Percentiles rank a stretch among this genome's conserved stretches.
Evolutionary conservation across 1,140 invertebrate genomes (phyloP).

Genomic region (Drosophila setifemur): DNA sequence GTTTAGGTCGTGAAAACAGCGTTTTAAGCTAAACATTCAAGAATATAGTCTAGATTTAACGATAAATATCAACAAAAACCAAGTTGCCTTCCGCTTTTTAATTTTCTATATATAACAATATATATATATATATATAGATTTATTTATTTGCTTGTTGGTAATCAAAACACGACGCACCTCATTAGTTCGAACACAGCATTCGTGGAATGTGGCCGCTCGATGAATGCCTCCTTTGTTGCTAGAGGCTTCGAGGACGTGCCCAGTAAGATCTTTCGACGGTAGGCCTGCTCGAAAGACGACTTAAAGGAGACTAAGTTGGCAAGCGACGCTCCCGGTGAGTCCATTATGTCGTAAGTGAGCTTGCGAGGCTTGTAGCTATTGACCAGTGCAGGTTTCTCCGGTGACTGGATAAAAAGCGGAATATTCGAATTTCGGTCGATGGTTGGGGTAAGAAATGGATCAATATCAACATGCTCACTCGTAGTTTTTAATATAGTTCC

Average conservation of each 20-base stretch:
- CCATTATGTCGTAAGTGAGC: constrained; percentile 69
- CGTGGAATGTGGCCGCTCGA: constrained; percentile 73
- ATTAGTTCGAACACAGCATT: constrained; percentile 79
- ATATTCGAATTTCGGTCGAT: constrained; percentile 61
- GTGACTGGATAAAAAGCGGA: constrained; percentile 59
- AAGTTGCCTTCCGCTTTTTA: constrained; percentile 10
- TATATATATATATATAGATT: background rate
- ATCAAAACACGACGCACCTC: constrained; percentile 76
- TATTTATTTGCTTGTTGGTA: constrained; percentile 7
- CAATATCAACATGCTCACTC: constrained; percentile 67
- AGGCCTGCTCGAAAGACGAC: constrained; percentile 79
- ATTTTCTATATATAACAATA: background rate
- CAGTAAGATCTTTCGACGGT: constrained; percentile 65
- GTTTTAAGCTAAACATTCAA: constrained; percentile 15
- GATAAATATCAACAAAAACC: constrained; percentile 30
- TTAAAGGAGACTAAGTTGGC: constrained; percentile 51
- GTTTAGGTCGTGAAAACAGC: constrained; percentile 16
- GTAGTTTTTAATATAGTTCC: constrained; percentile 80
- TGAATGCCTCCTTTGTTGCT: constrained; percentile 47
- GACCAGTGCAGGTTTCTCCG: constrained; percentile 55
- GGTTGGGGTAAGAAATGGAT: constrained; percentile 79
- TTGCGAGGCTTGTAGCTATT: constrained; percentile 42
- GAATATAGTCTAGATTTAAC: constrained; percentile 22
- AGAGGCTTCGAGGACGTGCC: constrained; percentile 48
- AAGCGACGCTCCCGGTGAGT: constrained; percentile 51